A percentile compares a stretch with the other conserved stretches of the same genome.
These are phyloP conservation scores for Macrotrachela quadricornifera DNA, from an alignment of 1,140 invertebrate species.

Conservation along the genomic window DNA sequence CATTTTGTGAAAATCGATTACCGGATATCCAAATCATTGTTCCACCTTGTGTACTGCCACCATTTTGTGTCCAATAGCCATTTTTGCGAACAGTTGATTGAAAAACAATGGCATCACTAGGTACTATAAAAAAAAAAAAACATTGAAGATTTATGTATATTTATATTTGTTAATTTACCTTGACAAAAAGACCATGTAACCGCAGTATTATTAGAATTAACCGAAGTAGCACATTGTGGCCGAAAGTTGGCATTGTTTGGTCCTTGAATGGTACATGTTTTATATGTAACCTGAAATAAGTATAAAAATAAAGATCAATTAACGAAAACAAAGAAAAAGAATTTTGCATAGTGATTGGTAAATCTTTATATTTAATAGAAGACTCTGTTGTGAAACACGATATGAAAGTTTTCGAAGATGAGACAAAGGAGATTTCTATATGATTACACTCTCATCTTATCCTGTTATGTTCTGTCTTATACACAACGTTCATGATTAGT, in stretches of 20 bases:
- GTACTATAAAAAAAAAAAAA: not conserved
- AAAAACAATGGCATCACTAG: not conserved
- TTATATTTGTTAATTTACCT: not conserved
- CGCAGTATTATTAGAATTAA: not conserved
- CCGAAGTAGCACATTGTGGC: not conserved
- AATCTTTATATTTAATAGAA: too few species aligned
- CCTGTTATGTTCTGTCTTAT: too few species aligned
- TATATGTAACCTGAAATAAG: not conserved
- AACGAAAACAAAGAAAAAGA: too few species aligned
- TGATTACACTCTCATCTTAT: too few species aligned
- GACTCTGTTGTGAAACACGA: too few species aligned
- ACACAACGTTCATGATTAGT: too few species aligned
- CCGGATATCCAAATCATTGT: not conserved
- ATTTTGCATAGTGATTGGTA: too few species aligned
- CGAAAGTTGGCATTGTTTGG: not conserved
- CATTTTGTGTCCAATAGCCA: not conserved
- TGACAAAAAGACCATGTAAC: not conserved
- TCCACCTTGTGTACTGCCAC: conserved; percentile 1
- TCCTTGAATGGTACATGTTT: not conserved
- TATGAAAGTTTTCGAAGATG: too few species aligned
- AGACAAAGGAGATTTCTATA: too few species aligned
- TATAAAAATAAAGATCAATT: too few species aligned
- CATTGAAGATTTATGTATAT: not conserved
- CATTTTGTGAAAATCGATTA: not conserved
- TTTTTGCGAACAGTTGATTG: not conserved